These are phyloP conservation scores for Rhinatrema bivittatum DNA, from an alignment of 2,797 vertebrate species.

Conservation along the genomic window DNA sequence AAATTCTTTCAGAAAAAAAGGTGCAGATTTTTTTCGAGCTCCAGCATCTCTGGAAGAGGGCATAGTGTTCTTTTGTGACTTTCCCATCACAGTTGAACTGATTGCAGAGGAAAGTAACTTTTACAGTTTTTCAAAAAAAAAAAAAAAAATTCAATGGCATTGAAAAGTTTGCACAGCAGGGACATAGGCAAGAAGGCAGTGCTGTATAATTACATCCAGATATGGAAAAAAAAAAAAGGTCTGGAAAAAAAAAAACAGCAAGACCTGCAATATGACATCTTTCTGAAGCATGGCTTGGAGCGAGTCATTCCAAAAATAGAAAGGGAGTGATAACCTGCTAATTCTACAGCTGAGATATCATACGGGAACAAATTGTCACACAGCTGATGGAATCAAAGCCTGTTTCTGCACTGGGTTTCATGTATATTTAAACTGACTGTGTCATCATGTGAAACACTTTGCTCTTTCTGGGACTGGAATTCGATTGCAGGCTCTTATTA, in stretches of 20 bases:
- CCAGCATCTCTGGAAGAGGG: fast-evolving
- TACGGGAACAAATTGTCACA: too few relatives aligned
- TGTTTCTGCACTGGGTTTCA: too few relatives aligned
- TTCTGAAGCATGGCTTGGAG: conserved; percentile 19
- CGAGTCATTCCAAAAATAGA: conserved; percentile 37
- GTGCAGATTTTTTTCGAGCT: not conserved
- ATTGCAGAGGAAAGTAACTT: not conserved
- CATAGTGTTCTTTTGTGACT: too few relatives aligned
- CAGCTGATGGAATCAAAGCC: too few relatives aligned
- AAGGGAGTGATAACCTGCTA: too few relatives aligned
- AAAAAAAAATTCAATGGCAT: fast-evolving
- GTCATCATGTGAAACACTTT: too few relatives aligned
- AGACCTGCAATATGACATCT: conserved; percentile 6
- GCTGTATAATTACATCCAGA: conserved; percentile 3
- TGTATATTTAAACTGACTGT: too few relatives aligned
- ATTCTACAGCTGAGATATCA: too few relatives aligned
- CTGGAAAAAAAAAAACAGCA: conserved; percentile 14
- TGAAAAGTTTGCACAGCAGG: not conserved
- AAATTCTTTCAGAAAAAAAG: not conserved
- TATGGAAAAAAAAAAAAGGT: not conserved
- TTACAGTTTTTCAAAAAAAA: not conserved
- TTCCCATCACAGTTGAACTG: not conserved
- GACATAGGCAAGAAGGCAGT: not conserved
- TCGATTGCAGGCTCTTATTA: too few relatives aligned
- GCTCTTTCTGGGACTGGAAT: too few relatives aligned